Conservation (phyloP, 2,797 vertebrate species). For the Sitta carolinensis region DNA sequence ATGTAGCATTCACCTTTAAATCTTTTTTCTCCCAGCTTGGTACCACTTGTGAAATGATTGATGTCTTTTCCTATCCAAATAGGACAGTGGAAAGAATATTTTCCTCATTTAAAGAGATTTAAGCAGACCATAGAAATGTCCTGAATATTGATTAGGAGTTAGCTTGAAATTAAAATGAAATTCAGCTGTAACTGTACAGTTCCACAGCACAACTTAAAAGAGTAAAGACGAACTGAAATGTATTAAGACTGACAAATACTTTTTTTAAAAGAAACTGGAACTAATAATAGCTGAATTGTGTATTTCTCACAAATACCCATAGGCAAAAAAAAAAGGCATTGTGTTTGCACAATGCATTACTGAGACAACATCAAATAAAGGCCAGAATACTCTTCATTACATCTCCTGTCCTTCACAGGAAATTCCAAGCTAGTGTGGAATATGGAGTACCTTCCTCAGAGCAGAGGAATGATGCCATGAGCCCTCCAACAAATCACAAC, state of each 20-base stretch:
- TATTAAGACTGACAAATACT: background rate
- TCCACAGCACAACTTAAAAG: background rate
- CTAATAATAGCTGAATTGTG: background rate
- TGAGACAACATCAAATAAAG: background rate
- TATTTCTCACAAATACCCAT: background rate
- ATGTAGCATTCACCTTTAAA: background rate
- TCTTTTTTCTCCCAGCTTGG: background rate
- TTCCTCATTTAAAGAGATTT: background rate
- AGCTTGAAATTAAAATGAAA: conserved; percentile 21
- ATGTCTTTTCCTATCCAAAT: conserved; percentile 2
- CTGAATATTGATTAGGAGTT: background rate
- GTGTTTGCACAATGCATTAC: background rate
- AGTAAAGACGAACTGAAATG: background rate
- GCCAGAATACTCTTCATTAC: background rate
- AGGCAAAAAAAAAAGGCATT: background rate
- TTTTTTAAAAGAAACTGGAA: background rate
- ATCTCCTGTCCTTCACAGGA: background rate
- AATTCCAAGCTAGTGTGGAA: background rate
- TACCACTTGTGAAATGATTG: conserved; percentile 8
- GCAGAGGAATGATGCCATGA: background rate
- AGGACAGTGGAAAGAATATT: conserved; percentile 16
- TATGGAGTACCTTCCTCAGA: background rate
- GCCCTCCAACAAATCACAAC: conserved; percentile 10
- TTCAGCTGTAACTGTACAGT: background rate
- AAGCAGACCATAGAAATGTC: background rate